Percentiles rank a stretch among this genome's conserved stretches.
phyloP scores from a whole-genome alignment of 2,113 vertebrate species.

The Carollia perspicillata region DNA sequence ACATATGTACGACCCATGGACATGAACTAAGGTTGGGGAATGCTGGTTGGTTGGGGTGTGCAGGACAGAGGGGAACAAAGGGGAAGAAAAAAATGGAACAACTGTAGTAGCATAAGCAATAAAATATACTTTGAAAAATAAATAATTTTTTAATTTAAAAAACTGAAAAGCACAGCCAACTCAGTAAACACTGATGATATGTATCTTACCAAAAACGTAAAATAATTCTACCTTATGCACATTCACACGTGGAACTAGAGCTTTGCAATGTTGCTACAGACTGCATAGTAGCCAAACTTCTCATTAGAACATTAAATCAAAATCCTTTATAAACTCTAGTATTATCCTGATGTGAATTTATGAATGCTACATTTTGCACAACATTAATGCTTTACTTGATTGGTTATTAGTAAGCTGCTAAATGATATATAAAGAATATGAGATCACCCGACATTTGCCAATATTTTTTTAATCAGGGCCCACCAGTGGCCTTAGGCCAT shows the following conservation, averaged over 20 bases:
- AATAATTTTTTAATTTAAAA: neutral
- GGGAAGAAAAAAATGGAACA: too few relatives aligned
- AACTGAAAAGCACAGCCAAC: slow-evolving; percentile 18
- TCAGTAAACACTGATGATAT: neutral
- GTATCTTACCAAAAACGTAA: neutral
- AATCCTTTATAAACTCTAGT: neutral
- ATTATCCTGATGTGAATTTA: neutral
- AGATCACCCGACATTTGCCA: neutral
- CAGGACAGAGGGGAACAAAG: too few relatives aligned
- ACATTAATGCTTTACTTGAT: neutral
- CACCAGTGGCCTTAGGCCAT: neutral
- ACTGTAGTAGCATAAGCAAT: too few relatives aligned
- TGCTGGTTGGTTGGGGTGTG: too few relatives aligned
- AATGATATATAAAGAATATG: neutral
- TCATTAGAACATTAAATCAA: neutral
- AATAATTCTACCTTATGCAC: neutral
- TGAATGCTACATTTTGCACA: neutral
- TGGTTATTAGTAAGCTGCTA: slow-evolving; percentile 10
- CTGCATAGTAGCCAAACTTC: neutral
- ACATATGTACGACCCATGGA: too few relatives aligned
- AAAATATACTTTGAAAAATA: neutral
- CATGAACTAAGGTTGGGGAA: too few relatives aligned
- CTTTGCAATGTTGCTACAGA: neutral
- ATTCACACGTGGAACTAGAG: neutral
- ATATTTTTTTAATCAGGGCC: neutral